Percentiles rank a stretch among this genome's conserved stretches.
These are phyloP conservation scores for Fratercula arctica DNA, from an alignment of 2,797 vertebrate genomes.

Conservation along the genomic window DNA sequence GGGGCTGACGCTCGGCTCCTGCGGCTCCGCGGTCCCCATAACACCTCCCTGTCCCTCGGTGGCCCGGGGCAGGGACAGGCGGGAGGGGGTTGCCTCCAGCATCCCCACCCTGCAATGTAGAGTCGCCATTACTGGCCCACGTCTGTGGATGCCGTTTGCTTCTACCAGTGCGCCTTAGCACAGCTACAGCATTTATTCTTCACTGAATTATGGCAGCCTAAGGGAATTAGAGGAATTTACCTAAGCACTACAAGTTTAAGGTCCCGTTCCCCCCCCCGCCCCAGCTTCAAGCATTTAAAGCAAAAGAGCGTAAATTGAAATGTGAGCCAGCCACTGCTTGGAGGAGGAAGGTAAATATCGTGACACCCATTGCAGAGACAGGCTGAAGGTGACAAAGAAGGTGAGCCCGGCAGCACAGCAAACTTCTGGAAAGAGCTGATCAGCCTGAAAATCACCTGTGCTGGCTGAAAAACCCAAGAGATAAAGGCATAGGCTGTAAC, in stretches of 20 bases:
- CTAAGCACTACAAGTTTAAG: background rate
- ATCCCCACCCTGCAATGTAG: rapidly evolving
- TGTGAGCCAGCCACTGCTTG: background rate
- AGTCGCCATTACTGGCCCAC: rapidly evolving
- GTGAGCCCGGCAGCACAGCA: background rate
- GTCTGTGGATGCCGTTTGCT: background rate
- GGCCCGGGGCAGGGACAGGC: background rate
- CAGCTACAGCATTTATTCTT: background rate
- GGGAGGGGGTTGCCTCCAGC: background rate
- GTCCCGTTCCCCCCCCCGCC: background rate
- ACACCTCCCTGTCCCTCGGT: background rate
- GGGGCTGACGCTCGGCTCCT: rapidly evolving
- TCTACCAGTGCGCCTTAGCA: background rate
- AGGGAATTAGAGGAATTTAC: background rate
- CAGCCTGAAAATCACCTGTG: background rate
- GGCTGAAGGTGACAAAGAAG: background rate
- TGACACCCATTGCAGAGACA: background rate
- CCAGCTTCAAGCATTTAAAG: background rate
- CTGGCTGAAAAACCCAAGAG: background rate
- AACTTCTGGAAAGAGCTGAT: background rate
- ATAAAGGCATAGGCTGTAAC: background rate
- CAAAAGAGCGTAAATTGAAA: background rate
- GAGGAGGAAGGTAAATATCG: background rate
- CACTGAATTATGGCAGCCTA: background rate
- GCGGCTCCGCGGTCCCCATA: background rate